Evolutionary conservation across 2,888 invertebrate genomes (phyloP), one percentile per base, ranked within the genome.

Genomic region (Spatulosminthurus flaviceps): DNA sequence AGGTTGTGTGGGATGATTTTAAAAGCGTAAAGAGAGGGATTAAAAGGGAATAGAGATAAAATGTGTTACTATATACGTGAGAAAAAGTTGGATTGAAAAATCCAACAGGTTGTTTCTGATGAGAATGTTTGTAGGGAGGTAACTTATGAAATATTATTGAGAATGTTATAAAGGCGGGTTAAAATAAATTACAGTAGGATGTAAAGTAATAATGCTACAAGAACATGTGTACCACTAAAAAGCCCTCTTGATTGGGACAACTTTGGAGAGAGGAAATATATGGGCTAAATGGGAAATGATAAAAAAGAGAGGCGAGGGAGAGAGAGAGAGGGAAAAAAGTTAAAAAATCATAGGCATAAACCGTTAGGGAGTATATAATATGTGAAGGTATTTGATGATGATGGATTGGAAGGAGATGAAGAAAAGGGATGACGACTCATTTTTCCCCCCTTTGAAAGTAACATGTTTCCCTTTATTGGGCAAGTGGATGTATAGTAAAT

Each of bases 321-420:
- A 19, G 43, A 13, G 43, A 51, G 28, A 51, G 60, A 60, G 29
- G 22, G 22, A 75, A 75, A 75, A 75, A 75, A 75, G 29, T 22
- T 22, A 75, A 75, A 75, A 75, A 75, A 75, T 75, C 28, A 75
- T n/a, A n/a, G 75, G 66, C 64, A 75, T 75, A 75, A 67, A 75
- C 75, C 75, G 75, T 75, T 75, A 75, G 61, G 41, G 42, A 64
- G 28, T 61, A 4, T 51, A 74, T 71, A 72, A 29, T n/a, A 72
- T 72, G 43, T 72, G 72, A 41, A 41, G 41, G 42, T 42, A 41
- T 41, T 24, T 42, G 43, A 71, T 34, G 43, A 71, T 34, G 21
- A 24, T 11, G 71, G 51, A 70, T 29, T n/a, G 42, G 71, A 71
- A 11, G 43, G 42, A 21, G 41, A 70, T 70, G 70, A 42, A 16